phyloP scores from a whole-genome alignment of 2,888 invertebrate species.

The Leucozona laternaria region DNA sequence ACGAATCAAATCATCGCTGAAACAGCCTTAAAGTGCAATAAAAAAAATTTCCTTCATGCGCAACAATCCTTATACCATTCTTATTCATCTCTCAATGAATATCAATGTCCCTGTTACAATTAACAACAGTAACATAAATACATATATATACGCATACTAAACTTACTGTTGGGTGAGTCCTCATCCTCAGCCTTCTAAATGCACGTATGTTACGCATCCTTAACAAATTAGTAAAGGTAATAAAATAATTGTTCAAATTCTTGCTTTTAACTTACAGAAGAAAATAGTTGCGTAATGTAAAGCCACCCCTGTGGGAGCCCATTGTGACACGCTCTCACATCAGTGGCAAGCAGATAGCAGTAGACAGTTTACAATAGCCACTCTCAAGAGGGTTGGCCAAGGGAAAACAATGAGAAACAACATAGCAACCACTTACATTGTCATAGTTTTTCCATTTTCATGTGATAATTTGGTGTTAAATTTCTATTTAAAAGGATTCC shows the following conservation, averaged over 20 bases:
- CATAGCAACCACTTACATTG: constrained; percentile 70
- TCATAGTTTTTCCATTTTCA: constrained; percentile 72
- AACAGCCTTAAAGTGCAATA: constrained; percentile 23
- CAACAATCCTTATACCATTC: constrained; percentile 41
- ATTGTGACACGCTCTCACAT: constrained; percentile 32
- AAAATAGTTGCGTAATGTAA: constrained; percentile 51
- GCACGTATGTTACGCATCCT: constrained; percentile 53
- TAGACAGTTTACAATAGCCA: neutral
- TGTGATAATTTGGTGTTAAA: constrained; percentile 79
- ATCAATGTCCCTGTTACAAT: constrained; percentile 40
- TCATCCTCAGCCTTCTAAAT: constrained; percentile 6
- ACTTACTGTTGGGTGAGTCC: neutral
- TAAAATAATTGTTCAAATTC: constrained; percentile 62
- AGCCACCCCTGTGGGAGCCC: constrained; percentile 64
- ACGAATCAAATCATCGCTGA: constrained; percentile 67
- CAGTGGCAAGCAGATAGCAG: neutral
- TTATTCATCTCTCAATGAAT: constrained; percentile 53
- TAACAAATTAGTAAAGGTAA: constrained; percentile 73
- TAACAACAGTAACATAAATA: too few species aligned
- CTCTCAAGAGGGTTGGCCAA: constrained; percentile 62
- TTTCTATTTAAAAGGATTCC: constrained; percentile 77
- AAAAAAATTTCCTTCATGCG: constrained; percentile 45
- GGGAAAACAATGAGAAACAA: constrained; percentile 57
- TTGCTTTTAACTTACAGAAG: constrained; percentile 15
- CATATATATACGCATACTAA: too few species aligned